Base-by-base conservation (phyloP, 2,888 invertebrate genomes). In the Hirtodrosophila confusa region DNA sequence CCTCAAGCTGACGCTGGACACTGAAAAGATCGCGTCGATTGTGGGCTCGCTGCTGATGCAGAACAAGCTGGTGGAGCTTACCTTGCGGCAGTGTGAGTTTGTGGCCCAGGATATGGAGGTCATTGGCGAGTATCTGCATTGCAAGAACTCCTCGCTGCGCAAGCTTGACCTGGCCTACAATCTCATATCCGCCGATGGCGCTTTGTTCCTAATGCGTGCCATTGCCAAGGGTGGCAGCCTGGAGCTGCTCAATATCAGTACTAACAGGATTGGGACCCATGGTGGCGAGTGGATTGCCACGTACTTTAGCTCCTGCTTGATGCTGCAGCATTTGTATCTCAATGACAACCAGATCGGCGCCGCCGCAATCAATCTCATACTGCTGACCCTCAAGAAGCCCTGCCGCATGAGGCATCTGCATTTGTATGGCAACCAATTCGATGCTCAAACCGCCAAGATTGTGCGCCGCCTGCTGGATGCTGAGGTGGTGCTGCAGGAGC, bases 221-320 rank as follows among this genome's bases (percentile, higher is more conserved):
- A 82, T 89, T 3, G 56, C 71, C 0, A 35, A 31, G 0, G 82
- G 84, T 3, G 75, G 69, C 0, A 67, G 45, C 0, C 48, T 91
- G 11, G 73, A 83, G 3, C 54, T 75, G 11, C 74, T 92, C 3
- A 84, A 91, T 47, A 70, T 91, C 3, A 84, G 88, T 7, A 54
- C 80, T 36, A 91, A 91, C 41, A 47, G 74, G 4, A 68, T 91
- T 51, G 89, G 90, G 0, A 57, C 74, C 0, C 85, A 87, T 57
- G 92, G 91, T 23, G 91, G 90, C 10, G 79, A 86, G n/a, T 72
- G 86, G 44, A 73, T 91, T 23, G 88, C 90, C 9, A 86, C 79
- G 36, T 84, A 86, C 33, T 54, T 90, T 7, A 78, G 78, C 37
- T 70, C 79, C 3, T 86, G 90, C 33, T 54, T 23, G n/a, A 70